Evolutionary conservation across 2,888 invertebrate species (phyloP).

Genomic region (Pollenia angustigena): DNA sequence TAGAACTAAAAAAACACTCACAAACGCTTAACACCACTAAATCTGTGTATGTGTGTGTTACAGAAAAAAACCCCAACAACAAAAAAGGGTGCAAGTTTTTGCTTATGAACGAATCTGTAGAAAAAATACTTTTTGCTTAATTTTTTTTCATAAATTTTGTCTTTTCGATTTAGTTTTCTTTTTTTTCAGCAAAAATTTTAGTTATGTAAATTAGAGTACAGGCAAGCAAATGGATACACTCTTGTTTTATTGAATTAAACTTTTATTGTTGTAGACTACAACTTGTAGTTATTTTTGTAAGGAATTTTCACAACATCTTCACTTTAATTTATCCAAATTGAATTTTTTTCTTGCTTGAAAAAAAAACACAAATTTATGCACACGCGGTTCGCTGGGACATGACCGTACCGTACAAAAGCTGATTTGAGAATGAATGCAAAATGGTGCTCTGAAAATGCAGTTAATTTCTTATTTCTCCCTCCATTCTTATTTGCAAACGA

Average conservation of each 20-base stretch:
- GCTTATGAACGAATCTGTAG: conserved; percentile 50
- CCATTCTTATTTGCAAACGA: conserved; percentile 54
- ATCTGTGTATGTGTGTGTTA: conserved; percentile 40
- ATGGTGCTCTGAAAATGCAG: conserved; percentile 63
- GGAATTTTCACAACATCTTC: conserved; percentile 47
- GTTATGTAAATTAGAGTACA: conserved; percentile 52
- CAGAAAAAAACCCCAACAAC: conserved; percentile 56
- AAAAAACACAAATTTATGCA: conserved; percentile 46
- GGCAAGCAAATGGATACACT: conserved; percentile 16
- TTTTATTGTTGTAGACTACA: conserved; percentile 54
- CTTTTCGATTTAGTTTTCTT: conserved; percentile 19
- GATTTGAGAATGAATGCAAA: conserved; percentile 69
- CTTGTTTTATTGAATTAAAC: conserved; percentile 38
- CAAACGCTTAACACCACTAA: conserved; percentile 50
- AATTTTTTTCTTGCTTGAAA: conserved; percentile 38
- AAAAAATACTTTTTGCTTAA: conserved; percentile 65
- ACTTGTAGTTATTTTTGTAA: conserved; percentile 22
- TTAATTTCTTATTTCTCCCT: conserved; percentile 19
- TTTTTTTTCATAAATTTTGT: conserved; percentile 41
- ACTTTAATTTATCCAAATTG: conserved; percentile 61
- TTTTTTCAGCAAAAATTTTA: conserved; percentile 25
- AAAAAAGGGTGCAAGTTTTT: conserved; percentile 68
- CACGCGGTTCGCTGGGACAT: conserved; percentile 31
- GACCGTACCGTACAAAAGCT: conserved; percentile 63
- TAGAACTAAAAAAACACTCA: conserved; percentile 34